Evolutionary conservation across 2,888 invertebrate genomes (phyloP).

Genomic region (Eremobia ochroleuca): DNA sequence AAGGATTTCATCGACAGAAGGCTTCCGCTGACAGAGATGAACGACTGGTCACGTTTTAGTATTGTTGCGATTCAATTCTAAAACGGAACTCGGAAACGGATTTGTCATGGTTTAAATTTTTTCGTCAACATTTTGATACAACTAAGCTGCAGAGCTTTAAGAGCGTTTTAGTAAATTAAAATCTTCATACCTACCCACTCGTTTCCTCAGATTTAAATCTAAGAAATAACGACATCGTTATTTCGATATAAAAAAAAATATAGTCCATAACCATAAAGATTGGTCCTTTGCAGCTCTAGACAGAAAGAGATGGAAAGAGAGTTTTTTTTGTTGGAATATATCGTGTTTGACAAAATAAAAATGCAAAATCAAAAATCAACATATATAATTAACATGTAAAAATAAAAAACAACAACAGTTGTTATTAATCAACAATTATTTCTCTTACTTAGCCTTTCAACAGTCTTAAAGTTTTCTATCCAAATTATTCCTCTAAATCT

Average conservation of each 20-base stretch:
- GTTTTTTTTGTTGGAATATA: too few relatives aligned
- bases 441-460: too few relatives aligned
- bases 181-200: background rate
- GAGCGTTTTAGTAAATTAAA: background rate
- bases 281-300: background rate
- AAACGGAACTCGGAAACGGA: constrained; percentile 23
- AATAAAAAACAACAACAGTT: too few relatives aligned
- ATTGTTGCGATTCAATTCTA: constrained; percentile 45
- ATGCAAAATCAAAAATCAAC: too few relatives aligned
- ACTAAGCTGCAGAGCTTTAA: background rate
- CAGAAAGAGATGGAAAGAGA: too few relatives aligned
- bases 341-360: too few relatives aligned
- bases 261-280: background rate
- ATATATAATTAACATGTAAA: too few relatives aligned
- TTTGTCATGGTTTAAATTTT: background rate
- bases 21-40: constrained; percentile 57
- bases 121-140: background rate
- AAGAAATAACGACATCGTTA: background rate
- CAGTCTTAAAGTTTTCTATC: too few relatives aligned
- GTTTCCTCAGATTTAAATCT: background rate
- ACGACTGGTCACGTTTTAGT: constrained; percentile 55
- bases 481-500: too few relatives aligned
- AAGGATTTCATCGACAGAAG: constrained; percentile 58
- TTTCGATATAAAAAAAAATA: background rate
- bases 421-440: too few relatives aligned